Evolutionary conservation across 2,797 vertebrate species (phyloP).

Genomic region (Falco berigora): DNA sequence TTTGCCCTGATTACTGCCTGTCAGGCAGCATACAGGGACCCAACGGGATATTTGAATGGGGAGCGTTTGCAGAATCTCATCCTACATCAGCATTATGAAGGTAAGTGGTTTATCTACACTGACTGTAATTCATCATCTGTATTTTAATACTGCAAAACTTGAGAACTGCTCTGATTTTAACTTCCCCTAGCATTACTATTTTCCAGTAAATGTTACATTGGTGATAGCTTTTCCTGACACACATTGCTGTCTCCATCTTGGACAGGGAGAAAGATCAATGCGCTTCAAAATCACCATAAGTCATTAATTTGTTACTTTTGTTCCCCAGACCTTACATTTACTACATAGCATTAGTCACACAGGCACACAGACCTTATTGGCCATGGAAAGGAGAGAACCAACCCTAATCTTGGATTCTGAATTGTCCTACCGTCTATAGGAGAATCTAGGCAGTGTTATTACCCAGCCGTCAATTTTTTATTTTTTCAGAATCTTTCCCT

Average conservation of each 20-base stretch:
- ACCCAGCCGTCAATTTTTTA: not conserved
- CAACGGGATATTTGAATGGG: slow-evolving; percentile 30
- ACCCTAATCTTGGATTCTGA: not conserved
- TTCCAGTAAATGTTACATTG: not conserved
- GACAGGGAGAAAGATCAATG: not conserved
- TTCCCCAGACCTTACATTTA: not conserved
- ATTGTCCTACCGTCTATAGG: not conserved
- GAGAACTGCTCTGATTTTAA: not conserved
- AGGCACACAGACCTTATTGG: not conserved
- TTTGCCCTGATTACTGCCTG: slow-evolving; percentile 45
- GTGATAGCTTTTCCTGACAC: not conserved
- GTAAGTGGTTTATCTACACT: slow-evolving; percentile 5
- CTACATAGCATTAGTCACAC: not conserved
- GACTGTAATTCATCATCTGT: not conserved
- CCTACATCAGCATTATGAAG: not conserved
- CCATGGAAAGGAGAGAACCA: not conserved
- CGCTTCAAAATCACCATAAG: not conserved
- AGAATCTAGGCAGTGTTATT: not conserved
- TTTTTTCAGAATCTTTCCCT: not conserved
- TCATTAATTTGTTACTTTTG: not conserved
- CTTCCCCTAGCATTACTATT: not conserved
- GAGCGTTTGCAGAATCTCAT: not conserved
- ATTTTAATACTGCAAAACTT: not conserved
- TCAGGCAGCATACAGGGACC: not conserved
- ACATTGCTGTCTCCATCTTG: not conserved